Base-by-base conservation (phyloP, 2,797 vertebrate species). In the Cuculus canorus region DNA sequence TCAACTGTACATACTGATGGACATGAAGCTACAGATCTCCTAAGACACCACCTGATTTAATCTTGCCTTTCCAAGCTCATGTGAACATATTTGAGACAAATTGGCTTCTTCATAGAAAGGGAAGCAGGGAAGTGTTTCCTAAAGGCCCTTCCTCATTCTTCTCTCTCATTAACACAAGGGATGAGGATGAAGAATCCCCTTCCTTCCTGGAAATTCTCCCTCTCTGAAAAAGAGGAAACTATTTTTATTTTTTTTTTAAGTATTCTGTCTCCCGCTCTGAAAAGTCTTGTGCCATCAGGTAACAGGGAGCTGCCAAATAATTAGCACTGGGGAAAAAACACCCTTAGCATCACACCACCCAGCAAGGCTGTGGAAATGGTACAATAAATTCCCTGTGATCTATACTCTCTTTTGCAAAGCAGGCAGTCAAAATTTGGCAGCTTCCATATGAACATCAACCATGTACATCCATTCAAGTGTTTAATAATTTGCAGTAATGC, bases 291-390 rank as follows among this genome's bases (percentile, higher is more conserved):
- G 13, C 23, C 63, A 12, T 9, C 39, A 77, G 19, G 19, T 39
- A 23, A 71, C 22, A 22, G 0, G 2, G 30, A 57, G 10, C 7
- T 64, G 10, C 13, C 57, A 56, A 30, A 80, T 32, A 19, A 10
- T 9, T 5, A 43, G 21, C 16, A 53, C 37, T 17, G 13, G 13
- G 66, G 50, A 3, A 82, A 76, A 88, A 59, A 8, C 27, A 50
- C 15, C 3, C 25, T 39, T 25, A 48, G 21, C 0, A 0, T 27
- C 56, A 45, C 16, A 30, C 9, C 0, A 1, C 32, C 24, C 32
- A 35, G 37, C 12, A 82, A 53, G 17, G 9, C 15, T 12, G 11
- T 37, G 37, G 45, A 84, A 90, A 64, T 7, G 9, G 18, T 22
- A 15, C 17, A 3, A 68, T 10, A 1, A 33, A 8, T 78, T 75